A percentile compares a stretch with the other conserved stretches of the same genome.
These are phyloP conservation scores for Acromyrmex charruanus DNA, from an alignment of 1,140 invertebrate species.

Conservation along the genomic window DNA sequence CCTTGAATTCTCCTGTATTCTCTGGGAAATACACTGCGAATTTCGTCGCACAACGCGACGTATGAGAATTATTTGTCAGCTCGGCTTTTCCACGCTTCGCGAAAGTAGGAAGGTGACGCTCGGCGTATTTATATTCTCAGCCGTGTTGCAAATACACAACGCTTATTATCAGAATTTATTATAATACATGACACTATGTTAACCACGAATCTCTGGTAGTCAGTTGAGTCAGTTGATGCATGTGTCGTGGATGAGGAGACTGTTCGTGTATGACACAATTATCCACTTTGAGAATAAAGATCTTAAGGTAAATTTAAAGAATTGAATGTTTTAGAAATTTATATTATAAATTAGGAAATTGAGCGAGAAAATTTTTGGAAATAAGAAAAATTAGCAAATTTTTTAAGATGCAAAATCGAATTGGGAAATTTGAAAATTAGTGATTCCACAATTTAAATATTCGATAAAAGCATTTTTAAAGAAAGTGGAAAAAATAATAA, in stretches of 20 bases:
- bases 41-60: conserved; percentile 49
- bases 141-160: conserved; percentile 40
- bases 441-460: neutral
- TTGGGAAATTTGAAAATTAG: neutral
- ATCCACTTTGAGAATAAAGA: neutral
- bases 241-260: neutral
- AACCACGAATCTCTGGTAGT: neutral
- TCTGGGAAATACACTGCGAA: conserved; percentile 53
- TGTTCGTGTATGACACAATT: neutral
- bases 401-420: neutral
- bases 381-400: neutral
- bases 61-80: conserved; percentile 64
- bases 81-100: conserved; percentile 54
- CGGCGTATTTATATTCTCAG: conserved; percentile 55
- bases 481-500: neutral
- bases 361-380: neutral
- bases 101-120: conserved; percentile 52
- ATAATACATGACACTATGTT: conserved; percentile 34
- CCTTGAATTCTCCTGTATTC: conserved; percentile 39
- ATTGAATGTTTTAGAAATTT: neutral
- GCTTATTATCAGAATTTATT: conserved; percentile 63
- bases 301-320: neutral
- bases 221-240: neutral
- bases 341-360: neutral
- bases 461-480: neutral